Percentiles rank a stretch among this genome's conserved stretches.
Conservation (phyloP, 2,113 vertebrate genomes). For the Pongo abelii region DNA sequence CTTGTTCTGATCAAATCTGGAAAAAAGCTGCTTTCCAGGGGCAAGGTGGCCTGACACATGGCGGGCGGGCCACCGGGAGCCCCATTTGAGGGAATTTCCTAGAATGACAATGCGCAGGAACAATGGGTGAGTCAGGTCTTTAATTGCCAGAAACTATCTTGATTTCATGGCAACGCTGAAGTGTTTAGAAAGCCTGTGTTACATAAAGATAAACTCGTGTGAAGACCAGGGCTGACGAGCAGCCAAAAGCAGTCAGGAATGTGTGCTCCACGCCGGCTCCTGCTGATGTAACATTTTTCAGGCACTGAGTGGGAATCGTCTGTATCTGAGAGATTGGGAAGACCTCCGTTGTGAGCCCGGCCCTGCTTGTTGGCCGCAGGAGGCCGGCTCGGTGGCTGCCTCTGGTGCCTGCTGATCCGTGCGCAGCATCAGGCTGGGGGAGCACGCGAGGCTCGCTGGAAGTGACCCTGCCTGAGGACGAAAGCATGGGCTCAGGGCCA, state of each 20-base stretch:
- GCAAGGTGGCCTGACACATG: slow-evolving; percentile 71
- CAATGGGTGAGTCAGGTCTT: slow-evolving; percentile 79
- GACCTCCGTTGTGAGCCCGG: fast-evolving
- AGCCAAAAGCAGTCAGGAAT: slow-evolving; percentile 46
- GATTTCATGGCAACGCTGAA: slow-evolving; percentile 73
- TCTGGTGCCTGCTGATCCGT: fast-evolving
- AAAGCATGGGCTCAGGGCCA: no score
- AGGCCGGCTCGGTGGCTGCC: fast-evolving
- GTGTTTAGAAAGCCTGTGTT: slow-evolving; percentile 75
- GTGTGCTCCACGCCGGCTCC: fast-evolving
- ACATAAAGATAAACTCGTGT: slow-evolving; percentile 71
- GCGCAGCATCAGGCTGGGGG: no score
- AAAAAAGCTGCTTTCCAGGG: neutral
- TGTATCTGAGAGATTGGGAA: neutral
- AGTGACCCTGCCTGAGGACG: fast-evolving
- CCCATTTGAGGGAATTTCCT: slow-evolving; percentile 80
- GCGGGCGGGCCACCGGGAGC: slow-evolving; percentile 58
- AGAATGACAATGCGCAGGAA: slow-evolving; percentile 80
- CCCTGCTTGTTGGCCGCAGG: neutral
- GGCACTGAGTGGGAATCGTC: fast-evolving
- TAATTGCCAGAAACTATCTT: slow-evolving; percentile 80
- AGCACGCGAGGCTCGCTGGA: neutral
- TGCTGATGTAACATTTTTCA: no score
- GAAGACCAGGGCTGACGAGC: slow-evolving; percentile 39
- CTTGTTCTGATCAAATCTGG: slow-evolving; percentile 61